A percentile compares a stretch with the other conserved stretches of the same genome.
phyloP scores from a whole-genome alignment of 2,888 invertebrate species.

The Selenia dentaria region DNA sequence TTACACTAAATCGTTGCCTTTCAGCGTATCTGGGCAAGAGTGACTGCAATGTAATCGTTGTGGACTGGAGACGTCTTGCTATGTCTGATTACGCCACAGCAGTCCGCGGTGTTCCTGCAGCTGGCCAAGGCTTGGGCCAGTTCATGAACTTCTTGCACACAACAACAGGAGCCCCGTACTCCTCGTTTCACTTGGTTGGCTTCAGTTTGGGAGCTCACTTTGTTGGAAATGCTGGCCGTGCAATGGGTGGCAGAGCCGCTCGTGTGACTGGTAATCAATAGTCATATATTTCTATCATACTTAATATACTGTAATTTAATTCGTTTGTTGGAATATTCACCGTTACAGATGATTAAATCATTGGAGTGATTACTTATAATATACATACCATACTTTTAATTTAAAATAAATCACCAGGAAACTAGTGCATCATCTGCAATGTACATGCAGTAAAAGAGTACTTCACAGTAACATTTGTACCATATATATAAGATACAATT shows the following conservation, averaged over 20 bases:
- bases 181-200: conserved; percentile 53
- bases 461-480: too few species aligned
- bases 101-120: conserved; percentile 45
- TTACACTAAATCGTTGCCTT: conserved; percentile 1
- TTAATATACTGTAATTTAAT: too few species aligned
- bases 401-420: too few species aligned
- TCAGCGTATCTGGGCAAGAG: conserved; percentile 43
- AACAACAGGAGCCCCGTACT: conserved; percentile 39
- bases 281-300: too few species aligned
- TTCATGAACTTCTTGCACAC: conserved; percentile 47
- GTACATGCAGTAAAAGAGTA: too few species aligned
- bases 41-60: conserved; percentile 52
- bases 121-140: conserved; percentile 53
- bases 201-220: conserved; percentile 61
- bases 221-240: conserved; percentile 54
- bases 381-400: too few species aligned
- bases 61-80: conserved; percentile 57
- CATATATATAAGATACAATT: too few species aligned
- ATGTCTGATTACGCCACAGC: conserved; percentile 49
- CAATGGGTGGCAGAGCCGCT: conserved; percentile 43
- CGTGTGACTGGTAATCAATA: conserved; percentile 60
- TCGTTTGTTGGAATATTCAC: too few species aligned
- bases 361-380: too few species aligned
- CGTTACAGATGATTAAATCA: too few species aligned
- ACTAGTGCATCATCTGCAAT: too few species aligned